Evolutionary conservation across 2,888 invertebrate species (phyloP).

Genomic region (Malacosoma neustria): DNA sequence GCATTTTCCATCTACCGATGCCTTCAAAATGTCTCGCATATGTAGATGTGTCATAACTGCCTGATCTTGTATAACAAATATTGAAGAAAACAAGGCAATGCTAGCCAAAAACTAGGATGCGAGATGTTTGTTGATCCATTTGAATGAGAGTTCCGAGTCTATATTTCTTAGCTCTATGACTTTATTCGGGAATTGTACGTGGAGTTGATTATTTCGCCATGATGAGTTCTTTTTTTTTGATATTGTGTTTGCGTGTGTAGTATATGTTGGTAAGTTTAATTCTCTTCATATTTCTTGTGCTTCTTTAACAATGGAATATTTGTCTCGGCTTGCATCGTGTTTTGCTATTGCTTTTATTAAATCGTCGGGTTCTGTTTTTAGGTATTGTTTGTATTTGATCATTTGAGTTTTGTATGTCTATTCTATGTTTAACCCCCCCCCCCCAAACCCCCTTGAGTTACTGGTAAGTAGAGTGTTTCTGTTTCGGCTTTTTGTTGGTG

Average conservation of each 20-base stretch:
- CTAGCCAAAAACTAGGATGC: too few relatives aligned
- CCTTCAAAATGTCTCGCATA: conserved; percentile 1
- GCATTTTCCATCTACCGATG: conserved; percentile 6
- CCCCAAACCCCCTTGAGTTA: too few relatives aligned
- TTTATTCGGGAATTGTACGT: conserved; percentile 1
- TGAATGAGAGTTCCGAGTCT: neutral
- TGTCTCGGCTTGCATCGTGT: neutral
- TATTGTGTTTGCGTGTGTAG: neutral
- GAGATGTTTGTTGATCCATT: conserved; percentile 1
- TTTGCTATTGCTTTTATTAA: conserved; percentile 1
- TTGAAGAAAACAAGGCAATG: neutral
- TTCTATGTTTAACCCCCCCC: too few relatives aligned
- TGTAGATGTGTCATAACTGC: conserved; percentile 1
- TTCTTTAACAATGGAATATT: neutral
- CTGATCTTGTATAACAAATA: conserved; percentile 3
- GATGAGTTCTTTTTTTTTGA: neutral
- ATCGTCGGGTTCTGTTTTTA: conserved; percentile 1
- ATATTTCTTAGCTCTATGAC: neutral
- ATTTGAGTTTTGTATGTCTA: too few relatives aligned
- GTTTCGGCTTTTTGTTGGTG: too few relatives aligned
- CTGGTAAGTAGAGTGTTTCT: too few relatives aligned
- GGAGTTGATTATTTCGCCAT: neutral
- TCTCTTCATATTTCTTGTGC: neutral
- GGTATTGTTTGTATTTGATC: neutral
- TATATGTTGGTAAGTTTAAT: neutral